Evolutionary conservation across 2,888 invertebrate species (phyloP).

Genomic region (Cephus runcator): DNA sequence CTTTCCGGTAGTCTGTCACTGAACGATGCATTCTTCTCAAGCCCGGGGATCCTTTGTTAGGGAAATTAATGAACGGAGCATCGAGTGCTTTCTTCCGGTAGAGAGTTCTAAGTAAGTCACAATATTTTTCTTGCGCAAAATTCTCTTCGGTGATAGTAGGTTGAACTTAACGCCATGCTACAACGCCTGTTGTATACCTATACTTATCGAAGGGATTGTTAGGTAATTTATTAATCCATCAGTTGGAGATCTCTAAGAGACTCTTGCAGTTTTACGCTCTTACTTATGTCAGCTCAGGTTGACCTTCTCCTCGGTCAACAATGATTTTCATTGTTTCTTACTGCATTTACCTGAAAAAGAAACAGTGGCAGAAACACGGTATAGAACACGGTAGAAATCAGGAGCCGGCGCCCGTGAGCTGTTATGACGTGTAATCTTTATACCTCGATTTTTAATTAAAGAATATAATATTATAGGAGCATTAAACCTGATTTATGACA

Average conservation of each 20-base stretch:
- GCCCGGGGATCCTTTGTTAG: background rate
- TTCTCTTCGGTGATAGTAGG: background rate
- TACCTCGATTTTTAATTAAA: conserved; percentile 55
- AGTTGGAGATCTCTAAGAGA: background rate
- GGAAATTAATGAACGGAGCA: background rate
- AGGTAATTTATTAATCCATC: background rate
- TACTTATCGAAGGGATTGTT: background rate
- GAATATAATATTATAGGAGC: conserved; percentile 51
- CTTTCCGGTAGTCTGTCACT: background rate
- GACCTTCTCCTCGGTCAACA: conserved; percentile 23
- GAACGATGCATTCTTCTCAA: background rate
- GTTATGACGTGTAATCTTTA: conserved; percentile 46
- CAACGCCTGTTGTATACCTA: background rate
- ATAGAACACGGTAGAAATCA: conserved; percentile 19
- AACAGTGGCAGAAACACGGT: conserved; percentile 19
- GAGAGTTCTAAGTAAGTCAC: background rate
- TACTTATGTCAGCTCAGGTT: background rate
- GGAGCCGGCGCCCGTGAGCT: conserved; percentile 19
- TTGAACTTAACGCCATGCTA: background rate
- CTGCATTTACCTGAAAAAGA: conserved; percentile 38
- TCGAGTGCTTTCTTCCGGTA: background rate
- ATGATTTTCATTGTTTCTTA: conserved; percentile 46
- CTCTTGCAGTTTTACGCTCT: background rate
- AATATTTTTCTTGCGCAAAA: background rate
- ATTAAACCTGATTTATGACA: conserved; percentile 49